Evolutionary conservation across 2,113 vertebrate species (phyloP).

Genomic region (Sphaerodactylus townsendi): DNA sequence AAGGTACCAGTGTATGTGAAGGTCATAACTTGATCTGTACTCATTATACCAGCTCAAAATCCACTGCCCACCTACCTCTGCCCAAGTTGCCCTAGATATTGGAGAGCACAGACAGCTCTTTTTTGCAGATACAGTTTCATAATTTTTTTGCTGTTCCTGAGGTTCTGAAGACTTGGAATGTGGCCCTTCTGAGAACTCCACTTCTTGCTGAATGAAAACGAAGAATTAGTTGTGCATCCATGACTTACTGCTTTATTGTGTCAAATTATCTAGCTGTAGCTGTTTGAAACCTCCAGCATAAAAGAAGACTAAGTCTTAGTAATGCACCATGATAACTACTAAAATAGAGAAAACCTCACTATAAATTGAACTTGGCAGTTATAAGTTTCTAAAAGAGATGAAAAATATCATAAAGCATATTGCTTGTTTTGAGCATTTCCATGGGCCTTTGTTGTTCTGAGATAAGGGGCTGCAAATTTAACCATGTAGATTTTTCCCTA

Average conservation of each 20-base stretch:
- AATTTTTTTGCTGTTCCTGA: not conserved
- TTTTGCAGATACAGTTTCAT: not conserved
- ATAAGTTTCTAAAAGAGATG: not conserved
- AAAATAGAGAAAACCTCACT: not conserved
- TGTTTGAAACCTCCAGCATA: not conserved
- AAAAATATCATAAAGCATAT: not conserved
- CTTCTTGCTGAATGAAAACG: not conserved
- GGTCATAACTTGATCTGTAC: constrained; percentile 5
- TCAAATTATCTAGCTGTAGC: not conserved
- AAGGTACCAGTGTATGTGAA: not conserved
- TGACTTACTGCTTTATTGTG: not conserved
- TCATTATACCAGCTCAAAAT: not conserved
- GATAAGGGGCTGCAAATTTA: not conserved
- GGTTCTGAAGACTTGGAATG: not conserved
- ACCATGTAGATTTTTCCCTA: not conserved
- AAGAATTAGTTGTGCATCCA: not conserved
- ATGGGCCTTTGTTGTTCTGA: not conserved
- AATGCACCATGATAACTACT: not conserved
- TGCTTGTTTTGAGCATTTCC: not conserved
- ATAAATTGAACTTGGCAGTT: not conserved
- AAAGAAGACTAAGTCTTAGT: not conserved
- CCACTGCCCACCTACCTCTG: not conserved
- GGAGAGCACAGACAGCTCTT: not conserved
- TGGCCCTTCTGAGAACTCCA: constrained; percentile 1
- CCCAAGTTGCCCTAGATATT: constrained; percentile 23